Conservation (phyloP, 2,113 vertebrate genomes). For the Eublepharis macularius region DNA sequence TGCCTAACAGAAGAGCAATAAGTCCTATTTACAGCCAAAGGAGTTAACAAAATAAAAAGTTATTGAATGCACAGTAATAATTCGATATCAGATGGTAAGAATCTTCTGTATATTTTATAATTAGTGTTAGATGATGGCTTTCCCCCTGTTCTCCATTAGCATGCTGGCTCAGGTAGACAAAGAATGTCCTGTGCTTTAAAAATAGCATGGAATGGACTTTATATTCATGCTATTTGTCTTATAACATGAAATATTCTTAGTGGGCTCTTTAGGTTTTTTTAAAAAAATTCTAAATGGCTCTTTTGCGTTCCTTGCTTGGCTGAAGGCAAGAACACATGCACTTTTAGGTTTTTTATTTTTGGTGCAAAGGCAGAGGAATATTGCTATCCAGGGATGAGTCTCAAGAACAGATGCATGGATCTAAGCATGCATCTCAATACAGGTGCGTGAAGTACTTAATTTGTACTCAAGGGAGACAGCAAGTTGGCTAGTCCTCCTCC, state of each 20-base stretch:
- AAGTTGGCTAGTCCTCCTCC: slow-evolving; percentile 11
- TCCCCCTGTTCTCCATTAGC: slow-evolving; percentile 7
- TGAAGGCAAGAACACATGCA: background rate
- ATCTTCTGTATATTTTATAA: background rate
- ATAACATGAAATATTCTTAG: background rate
- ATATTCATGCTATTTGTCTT: slow-evolving; percentile 12
- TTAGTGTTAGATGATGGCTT: slow-evolving; percentile 39
- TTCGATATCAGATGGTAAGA: background rate
- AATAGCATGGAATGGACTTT: background rate
- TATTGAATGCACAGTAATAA: slow-evolving; percentile 20
- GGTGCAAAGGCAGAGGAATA: background rate
- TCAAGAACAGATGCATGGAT: background rate
- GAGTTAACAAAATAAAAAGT: slow-evolving; percentile 35
- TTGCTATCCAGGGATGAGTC: background rate
- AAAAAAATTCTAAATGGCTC: slow-evolving; percentile 12
- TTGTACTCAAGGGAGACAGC: slow-evolving; percentile 6
- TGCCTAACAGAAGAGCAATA: slow-evolving; percentile 26
- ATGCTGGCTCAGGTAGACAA: background rate
- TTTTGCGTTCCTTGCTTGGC: background rate
- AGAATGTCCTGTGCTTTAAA: background rate
- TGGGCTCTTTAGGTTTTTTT: background rate
- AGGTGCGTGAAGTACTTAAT: slow-evolving; percentile 16
- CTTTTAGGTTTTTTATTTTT: slow-evolving; percentile 24
- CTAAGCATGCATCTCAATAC: too few species aligned
- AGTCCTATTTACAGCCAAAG: slow-evolving; percentile 27